Percentiles rank a stretch among this genome's conserved stretches.
phyloP scores from a whole-genome alignment of 2,113 vertebrate genomes.

The Nycticebus coucang region DNA sequence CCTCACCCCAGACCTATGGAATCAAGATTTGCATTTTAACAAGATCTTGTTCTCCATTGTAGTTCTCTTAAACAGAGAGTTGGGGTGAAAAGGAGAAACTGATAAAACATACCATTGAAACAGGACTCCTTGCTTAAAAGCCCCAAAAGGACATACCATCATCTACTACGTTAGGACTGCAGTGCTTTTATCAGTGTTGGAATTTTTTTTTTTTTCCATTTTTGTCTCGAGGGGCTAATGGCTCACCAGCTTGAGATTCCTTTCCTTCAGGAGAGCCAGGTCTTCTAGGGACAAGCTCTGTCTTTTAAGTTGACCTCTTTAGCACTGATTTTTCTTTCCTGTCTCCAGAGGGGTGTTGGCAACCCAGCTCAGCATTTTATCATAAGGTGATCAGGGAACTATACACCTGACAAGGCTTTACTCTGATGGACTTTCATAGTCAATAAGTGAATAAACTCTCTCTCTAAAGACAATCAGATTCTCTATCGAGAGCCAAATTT shows the following conservation, averaged over 20 bases:
- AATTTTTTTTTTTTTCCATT: neutral
- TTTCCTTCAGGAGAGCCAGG: neutral
- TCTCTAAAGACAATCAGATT: slow-evolving; percentile 70
- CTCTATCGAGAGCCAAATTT: slow-evolving; percentile 74
- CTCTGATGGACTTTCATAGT: neutral
- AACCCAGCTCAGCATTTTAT: neutral
- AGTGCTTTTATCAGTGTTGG: neutral
- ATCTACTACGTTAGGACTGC: neutral
- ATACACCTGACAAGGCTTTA: neutral
- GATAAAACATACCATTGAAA: neutral
- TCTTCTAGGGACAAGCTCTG: neutral
- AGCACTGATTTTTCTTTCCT: neutral
- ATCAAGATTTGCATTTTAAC: neutral
- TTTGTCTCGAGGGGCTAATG: neutral
- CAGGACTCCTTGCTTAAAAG: neutral
- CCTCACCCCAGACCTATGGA: neutral
- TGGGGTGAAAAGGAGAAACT: neutral
- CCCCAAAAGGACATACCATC: neutral
- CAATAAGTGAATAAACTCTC: slow-evolving; percentile 63
- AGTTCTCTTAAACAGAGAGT: neutral
- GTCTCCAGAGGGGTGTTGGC: neutral
- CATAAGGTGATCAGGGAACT: neutral
- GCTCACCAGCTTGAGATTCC: neutral
- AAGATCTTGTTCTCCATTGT: neutral
- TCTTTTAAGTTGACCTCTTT: neutral